These are phyloP conservation scores for Microtus richardsoni DNA, from an alignment of 2,113 vertebrate species.

Conservation along the genomic window DNA sequence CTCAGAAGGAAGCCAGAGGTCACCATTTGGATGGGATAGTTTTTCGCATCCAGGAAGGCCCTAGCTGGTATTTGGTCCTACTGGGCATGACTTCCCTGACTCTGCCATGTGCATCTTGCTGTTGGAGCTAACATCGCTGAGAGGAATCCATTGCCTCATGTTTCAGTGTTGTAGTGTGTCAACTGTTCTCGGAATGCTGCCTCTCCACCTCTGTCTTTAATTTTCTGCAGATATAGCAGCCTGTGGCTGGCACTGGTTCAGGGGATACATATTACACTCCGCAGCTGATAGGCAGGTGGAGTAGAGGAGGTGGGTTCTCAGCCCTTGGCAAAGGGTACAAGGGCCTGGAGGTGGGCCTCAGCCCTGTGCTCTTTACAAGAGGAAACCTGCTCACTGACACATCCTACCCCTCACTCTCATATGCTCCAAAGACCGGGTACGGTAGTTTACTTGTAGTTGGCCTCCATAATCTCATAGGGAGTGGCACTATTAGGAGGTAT, in stretches of 20 bases:
- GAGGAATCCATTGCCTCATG: not conserved
- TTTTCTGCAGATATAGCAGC: not conserved
- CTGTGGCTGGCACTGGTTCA: not conserved
- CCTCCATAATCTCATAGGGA: not conserved
- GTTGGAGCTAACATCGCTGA: rapidly evolving
- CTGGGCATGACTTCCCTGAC: rapidly evolving
- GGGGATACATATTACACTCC: too few species aligned
- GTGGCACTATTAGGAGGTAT: not conserved
- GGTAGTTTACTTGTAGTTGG: not conserved
- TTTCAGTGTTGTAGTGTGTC: not conserved
- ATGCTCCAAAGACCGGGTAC: not conserved
- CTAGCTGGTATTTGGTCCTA: rapidly evolving
- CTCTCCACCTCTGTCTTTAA: not conserved
- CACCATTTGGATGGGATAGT: not conserved
- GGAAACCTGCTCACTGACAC: not conserved
- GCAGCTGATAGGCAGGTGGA: not conserved
- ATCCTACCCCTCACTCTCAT: not conserved
- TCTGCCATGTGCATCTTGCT: not conserved
- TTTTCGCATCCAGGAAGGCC: not conserved
- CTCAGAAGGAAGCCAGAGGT: not conserved
- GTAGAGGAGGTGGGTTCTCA: not conserved
- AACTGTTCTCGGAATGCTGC: not conserved
- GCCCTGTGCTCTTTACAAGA: not conserved
- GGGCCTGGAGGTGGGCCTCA: not conserved
- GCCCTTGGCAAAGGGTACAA: not conserved